phyloP scores from a whole-genome alignment of 2,888 invertebrate genomes.

The Pilophorus perplexus region DNA sequence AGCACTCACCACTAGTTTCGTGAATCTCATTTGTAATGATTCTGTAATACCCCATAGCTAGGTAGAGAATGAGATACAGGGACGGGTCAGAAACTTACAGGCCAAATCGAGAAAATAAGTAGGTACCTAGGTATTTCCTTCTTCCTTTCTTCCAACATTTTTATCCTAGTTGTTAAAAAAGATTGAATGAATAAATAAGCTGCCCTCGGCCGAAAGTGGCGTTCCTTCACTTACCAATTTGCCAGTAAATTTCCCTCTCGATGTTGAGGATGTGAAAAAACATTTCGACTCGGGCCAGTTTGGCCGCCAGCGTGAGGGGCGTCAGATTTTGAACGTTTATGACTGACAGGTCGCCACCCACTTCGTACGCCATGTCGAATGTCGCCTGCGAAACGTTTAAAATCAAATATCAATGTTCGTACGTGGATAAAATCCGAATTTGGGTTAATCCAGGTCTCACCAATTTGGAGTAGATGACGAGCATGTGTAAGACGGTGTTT shows the following conservation, averaged over 20 bases:
- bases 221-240: slow-evolving; percentile 76
- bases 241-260: slow-evolving; percentile 96
- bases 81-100: no score
- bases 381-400: slow-evolving; percentile 61
- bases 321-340: slow-evolving; percentile 85
- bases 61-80: no score
- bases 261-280: slow-evolving; percentile 97
- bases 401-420: not conserved
- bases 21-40: no score
- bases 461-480: slow-evolving; percentile 91
- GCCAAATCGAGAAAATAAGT: no score
- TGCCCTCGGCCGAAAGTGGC: no score
- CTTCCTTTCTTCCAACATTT: no score
- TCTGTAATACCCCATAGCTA: no score
- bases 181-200: no score
- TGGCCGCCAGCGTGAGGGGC: slow-evolving; percentile 89
- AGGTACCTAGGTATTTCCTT: no score
- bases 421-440: slow-evolving; percentile 12
- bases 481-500: slow-evolving; percentile 93
- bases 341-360: slow-evolving; percentile 83
- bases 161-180: no score
- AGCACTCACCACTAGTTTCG: no score
- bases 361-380: slow-evolving; percentile 92
- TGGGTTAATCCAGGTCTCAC: slow-evolving; percentile 54
- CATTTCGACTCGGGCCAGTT: slow-evolving; percentile 88